Evolutionary conservation across 2,113 vertebrate species (phyloP).

Genomic region (Nesogale talazaci): DNA sequence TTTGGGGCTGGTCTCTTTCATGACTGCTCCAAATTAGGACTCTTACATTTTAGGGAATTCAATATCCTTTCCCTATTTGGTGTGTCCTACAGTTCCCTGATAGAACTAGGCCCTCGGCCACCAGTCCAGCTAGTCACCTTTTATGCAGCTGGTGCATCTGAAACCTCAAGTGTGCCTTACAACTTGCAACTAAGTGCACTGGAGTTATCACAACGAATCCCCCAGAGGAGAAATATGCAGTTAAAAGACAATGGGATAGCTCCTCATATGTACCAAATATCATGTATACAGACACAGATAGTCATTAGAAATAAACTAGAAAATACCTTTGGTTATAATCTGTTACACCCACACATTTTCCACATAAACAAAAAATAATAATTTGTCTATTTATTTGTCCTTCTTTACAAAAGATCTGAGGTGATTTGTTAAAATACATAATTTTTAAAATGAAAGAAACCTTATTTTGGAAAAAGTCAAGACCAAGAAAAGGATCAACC

Average conservation of each 20-base stretch:
- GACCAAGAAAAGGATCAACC: slow-evolving; percentile 17
- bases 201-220: neutral
- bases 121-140: neutral
- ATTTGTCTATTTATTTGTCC: slow-evolving; percentile 48
- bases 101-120: neutral
- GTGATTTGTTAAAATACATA: slow-evolving; percentile 10
- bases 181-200: neutral
- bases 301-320: neutral
- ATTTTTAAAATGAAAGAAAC: neutral
- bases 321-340: slow-evolving; percentile 13
- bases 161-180: slow-evolving; percentile 9
- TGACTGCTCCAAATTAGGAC: neutral
- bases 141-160: neutral
- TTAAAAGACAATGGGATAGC: too few relatives aligned
- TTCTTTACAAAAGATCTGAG: slow-evolving; percentile 28
- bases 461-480: slow-evolving; percentile 32
- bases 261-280: too few relatives aligned
- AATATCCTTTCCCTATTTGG: neutral
- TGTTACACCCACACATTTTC: neutral
- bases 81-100: neutral
- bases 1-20: neutral
- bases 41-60: neutral
- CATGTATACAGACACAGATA: too few relatives aligned
- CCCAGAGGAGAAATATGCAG: too few relatives aligned
- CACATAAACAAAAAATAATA: neutral